These are phyloP conservation scores for Coptodon rendalli DNA, from an alignment of 2,113 vertebrate genomes.

Conservation along the genomic window DNA sequence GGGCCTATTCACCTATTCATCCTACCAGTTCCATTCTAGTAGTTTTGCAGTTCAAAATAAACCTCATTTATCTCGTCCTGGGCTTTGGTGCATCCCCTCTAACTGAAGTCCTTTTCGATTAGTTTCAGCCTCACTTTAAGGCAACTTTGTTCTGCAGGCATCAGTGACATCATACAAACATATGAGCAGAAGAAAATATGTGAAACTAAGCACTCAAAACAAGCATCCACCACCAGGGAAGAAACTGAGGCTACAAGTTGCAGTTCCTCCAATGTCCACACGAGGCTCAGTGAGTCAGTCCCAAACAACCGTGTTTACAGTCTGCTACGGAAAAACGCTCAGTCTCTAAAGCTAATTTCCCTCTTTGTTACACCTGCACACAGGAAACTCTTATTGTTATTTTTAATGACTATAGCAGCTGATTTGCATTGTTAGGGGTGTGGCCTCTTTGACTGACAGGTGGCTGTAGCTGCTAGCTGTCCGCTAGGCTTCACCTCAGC, in stretches of 20 bases:
- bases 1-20: not conserved
- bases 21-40: fast-evolving
- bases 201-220: not conserved
- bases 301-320: not conserved
- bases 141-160: not conserved
- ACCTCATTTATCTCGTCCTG: not conserved
- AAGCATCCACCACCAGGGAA: not conserved
- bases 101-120: fast-evolving
- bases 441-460: not conserved
- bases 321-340: fast-evolving
- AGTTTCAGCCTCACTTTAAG: not conserved
- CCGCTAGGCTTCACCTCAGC: fast-evolving
- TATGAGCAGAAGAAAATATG: not conserved
- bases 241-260: not conserved
- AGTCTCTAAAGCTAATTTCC: not conserved
- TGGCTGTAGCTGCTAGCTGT: not conserved
- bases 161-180: not conserved
- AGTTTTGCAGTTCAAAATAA: not conserved
- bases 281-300: not conserved
- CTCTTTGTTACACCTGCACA: not conserved
- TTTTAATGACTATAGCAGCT: not conserved
- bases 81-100: not conserved
- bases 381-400: not conserved
- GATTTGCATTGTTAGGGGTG: not conserved
- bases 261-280: not conserved